These are phyloP conservation scores for Craseonycteris thonglongyai DNA, from an alignment of 2,113 vertebrate species.

Conservation along the genomic window DNA sequence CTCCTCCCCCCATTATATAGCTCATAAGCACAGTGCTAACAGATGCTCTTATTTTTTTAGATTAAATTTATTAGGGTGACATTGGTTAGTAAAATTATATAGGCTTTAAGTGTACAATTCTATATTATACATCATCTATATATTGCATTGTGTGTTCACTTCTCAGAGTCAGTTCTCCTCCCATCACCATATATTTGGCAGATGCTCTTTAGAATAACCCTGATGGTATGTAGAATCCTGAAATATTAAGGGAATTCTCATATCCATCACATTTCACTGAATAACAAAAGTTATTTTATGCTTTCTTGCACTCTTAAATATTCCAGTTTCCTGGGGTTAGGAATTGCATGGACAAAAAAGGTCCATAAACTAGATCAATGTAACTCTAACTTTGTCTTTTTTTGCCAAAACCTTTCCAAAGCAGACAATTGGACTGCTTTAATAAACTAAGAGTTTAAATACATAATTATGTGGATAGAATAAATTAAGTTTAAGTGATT, in stretches of 20 bases:
- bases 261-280: background rate
- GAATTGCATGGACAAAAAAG: background rate
- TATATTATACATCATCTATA: too few relatives aligned
- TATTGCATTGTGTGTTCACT: too few relatives aligned
- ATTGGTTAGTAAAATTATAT: too few relatives aligned
- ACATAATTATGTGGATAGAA: conserved; percentile 26
- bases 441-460: conserved; percentile 22
- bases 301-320: background rate
- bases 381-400: conserved; percentile 3
- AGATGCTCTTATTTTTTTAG: too few relatives aligned
- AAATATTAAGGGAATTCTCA: background rate
- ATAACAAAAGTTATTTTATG: background rate
- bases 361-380: background rate
- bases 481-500: conserved; percentile 23
- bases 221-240: background rate
- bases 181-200: too few relatives aligned
- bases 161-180: too few relatives aligned
- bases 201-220: background rate
- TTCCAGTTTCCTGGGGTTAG: background rate
- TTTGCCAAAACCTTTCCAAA: background rate
- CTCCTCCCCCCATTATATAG: background rate
- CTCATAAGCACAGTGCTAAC: background rate
- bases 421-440: background rate
- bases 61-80: too few relatives aligned
- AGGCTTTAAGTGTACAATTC: too few relatives aligned